Evolutionary conservation across 2,797 vertebrate genomes (phyloP), one percentile per base, ranked within the genome.

Genomic region (Linurgus olivaceus): DNA sequence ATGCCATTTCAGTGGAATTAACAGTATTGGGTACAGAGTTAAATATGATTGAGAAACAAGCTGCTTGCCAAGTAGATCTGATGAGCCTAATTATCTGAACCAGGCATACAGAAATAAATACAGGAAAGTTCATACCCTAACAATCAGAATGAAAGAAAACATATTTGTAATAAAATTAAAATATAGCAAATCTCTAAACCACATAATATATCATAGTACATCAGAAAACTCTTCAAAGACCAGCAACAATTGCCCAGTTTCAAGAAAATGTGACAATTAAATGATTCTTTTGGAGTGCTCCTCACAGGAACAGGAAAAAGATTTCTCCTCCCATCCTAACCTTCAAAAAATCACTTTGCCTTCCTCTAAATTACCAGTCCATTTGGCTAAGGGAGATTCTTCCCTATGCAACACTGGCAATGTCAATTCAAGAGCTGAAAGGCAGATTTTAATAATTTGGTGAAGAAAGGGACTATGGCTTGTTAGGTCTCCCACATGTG

Each of bases 171-270:
- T 37, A 25, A 15, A 45, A 16, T 42, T 72, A 33, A 86, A 67
- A 72, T 31, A 35, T 2, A 40, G 6, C 18, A 82, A 71, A 75
- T 7, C 3, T 17, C 19, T 45, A 72, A 67, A 31, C 9, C 35
- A 26, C 7, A 25, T 1, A 14, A 20, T 18, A 5, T 50, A 18
- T 50, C 17, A 45, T 19, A 28, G 4, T 17, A 51, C 24, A 16
- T 47, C 13, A 28, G 17, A 81, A 70, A 19, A n/a, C 12, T 26
- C 42, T 42, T 66, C 44, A 73, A 33, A 42, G 38, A 57, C 2
- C 13, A n/a, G 24, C 7, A 44, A 24, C 1, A 0, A 3, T 44
- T 38, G 1, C 5, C 40, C 6, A 4, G 5, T 47, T 74, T 65
- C 33, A 55, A 61, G 29, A 70, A 59, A 77, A 38, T 31, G 25